These are phyloP conservation scores for Nymphicus hollandicus DNA, from an alignment of 2,113 vertebrate species.

Conservation along the genomic window DNA sequence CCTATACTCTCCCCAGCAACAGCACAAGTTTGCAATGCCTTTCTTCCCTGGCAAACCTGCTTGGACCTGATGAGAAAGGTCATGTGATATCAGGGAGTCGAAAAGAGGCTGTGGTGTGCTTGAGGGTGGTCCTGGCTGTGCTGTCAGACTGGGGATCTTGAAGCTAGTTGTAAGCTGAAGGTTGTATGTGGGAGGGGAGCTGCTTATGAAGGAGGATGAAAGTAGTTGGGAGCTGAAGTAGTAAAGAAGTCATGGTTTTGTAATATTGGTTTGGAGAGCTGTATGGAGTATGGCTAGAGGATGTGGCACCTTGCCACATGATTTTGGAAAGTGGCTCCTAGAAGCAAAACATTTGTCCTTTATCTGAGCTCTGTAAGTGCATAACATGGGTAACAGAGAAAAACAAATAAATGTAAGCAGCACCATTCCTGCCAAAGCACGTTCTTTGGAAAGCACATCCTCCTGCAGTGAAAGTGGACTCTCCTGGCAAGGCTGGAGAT, in stretches of 20 bases:
- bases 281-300: neutral
- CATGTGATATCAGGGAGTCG: neutral
- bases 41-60: neutral
- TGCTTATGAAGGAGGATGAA: neutral
- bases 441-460: neutral
- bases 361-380: neutral
- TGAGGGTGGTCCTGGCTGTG: neutral
- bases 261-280: neutral
- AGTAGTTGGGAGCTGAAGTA: neutral
- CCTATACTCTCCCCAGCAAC: neutral
- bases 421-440: neutral
- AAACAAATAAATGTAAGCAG: neutral
- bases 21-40: neutral
- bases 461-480: constrained; percentile 2
- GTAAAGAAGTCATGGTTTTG: neutral
- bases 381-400: neutral
- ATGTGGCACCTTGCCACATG: neutral
- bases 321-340: neutral
- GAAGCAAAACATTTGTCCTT: neutral
- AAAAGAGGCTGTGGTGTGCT: neutral
- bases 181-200: fast-evolving
- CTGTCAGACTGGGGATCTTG: neutral
- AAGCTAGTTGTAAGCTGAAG: neutral
- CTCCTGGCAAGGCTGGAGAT: neutral
- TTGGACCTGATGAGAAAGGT: neutral